Percentiles rank a stretch among this genome's conserved stretches.
Evolutionary conservation across 2,888 invertebrate species (phyloP).

Genomic region (Actias luna): DNA sequence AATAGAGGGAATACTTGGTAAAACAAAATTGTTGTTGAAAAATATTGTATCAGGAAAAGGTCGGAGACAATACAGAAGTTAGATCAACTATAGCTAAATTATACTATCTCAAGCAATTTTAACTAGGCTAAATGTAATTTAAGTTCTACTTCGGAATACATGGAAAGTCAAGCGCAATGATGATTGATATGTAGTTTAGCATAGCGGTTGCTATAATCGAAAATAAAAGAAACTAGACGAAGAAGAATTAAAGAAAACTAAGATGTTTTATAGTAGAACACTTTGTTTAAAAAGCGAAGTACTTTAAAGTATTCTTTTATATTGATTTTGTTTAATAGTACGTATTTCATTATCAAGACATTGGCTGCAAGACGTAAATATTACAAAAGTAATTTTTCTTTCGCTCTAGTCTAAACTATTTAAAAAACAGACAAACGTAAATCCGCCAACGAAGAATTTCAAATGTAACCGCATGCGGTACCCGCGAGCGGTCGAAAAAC

Average conservation of each 20-base stretch:
- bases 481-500: slow-evolving; percentile 40
- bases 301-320: not conserved
- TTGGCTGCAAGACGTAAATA: not conserved
- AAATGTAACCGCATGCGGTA: slow-evolving; percentile 42
- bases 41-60: too few relatives aligned
- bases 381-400: not conserved
- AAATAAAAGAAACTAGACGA: not conserved
- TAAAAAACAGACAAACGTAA: slow-evolving; percentile 24
- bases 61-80: too few relatives aligned
- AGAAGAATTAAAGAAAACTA: not conserved
- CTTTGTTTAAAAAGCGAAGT: not conserved
- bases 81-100: too few relatives aligned
- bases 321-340: not conserved
- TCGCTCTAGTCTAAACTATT: not conserved
- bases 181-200: too few relatives aligned
- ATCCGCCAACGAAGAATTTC: slow-evolving; percentile 29
- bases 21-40: too few relatives aligned
- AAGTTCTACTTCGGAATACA: too few relatives aligned
- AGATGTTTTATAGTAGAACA: too few relatives aligned
- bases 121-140: too few relatives aligned
- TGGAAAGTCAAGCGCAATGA: too few relatives aligned
- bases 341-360: not conserved
- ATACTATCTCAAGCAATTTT: too few relatives aligned
- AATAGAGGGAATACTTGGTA: too few relatives aligned
- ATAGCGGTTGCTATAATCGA: not conserved